Conservation (phyloP, 2,797 vertebrate genomes). For the Dermochelys coriacea region DNA sequence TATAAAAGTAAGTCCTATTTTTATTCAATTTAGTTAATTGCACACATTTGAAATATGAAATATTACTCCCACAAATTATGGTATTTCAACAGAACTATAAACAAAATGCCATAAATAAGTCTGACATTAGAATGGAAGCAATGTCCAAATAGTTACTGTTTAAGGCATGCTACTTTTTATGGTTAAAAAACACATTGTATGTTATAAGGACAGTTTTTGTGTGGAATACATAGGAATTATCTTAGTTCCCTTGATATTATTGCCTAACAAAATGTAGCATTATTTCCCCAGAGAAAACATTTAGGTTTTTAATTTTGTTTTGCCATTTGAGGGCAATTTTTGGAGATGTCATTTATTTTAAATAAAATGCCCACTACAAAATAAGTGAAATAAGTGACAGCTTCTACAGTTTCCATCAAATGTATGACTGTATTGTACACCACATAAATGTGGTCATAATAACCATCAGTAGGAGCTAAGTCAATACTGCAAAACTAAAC, state of each 20-base stretch:
- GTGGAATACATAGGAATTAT: neutral
- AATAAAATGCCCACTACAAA: neutral
- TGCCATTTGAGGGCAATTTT: neutral
- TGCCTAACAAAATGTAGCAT: conserved; percentile 20
- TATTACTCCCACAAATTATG: neutral
- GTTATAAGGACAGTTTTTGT: neutral
- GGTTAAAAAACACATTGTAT: neutral
- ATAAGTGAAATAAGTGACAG: neutral
- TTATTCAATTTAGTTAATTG: neutral
- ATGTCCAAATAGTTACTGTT: neutral
- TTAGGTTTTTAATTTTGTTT: conserved; percentile 33
- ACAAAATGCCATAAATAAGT: neutral
- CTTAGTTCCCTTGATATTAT: neutral
- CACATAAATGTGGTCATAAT: neutral
- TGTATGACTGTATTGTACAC: neutral
- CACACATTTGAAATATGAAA: neutral
- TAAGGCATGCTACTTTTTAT: conserved; percentile 8
- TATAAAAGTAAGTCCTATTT: neutral
- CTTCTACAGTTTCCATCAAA: neutral
- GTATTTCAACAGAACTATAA: neutral
- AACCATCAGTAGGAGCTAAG: neutral
- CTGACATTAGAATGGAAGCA: neutral
- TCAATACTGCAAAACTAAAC: neutral
- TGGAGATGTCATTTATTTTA: neutral
- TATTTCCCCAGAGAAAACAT: conserved; percentile 2